phyloP scores from a whole-genome alignment of 2,888 invertebrate species.

The Trypoxylon attenuatum region DNA sequence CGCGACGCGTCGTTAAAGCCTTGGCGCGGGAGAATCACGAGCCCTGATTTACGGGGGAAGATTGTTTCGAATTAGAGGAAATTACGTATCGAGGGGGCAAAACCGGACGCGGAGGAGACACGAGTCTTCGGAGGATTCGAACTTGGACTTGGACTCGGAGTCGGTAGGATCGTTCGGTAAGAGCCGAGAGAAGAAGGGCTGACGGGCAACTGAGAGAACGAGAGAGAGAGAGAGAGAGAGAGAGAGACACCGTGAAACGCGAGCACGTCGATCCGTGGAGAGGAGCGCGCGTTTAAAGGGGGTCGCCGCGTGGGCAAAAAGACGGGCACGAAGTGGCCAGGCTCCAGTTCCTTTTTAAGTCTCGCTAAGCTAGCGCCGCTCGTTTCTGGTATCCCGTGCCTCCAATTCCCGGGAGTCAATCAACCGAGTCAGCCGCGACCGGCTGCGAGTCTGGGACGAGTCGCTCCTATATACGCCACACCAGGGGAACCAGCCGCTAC shows the following conservation, averaged over 20 bases:
- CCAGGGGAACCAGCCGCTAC: slow-evolving; percentile 25
- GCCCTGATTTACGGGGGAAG: background rate
- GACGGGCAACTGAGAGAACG: background rate
- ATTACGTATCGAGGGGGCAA: background rate
- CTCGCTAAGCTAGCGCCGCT: slow-evolving; percentile 48
- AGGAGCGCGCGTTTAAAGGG: slow-evolving; percentile 35
- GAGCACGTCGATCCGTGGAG: slow-evolving; percentile 46
- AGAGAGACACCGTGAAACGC: slow-evolving; percentile 45
- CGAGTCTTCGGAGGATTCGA: slow-evolving; percentile 3
- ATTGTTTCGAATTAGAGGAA: background rate
- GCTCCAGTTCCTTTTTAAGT: slow-evolving; percentile 49
- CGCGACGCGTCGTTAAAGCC: too few species aligned
- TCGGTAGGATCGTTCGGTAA: slow-evolving; percentile 4
- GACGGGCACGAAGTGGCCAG: slow-evolving; percentile 32
- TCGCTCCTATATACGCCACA: background rate
- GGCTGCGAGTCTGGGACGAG: slow-evolving; percentile 29
- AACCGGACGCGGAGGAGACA: background rate
- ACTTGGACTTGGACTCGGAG: slow-evolving; percentile 1
- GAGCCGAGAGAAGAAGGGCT: too few species aligned
- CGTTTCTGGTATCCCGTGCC: slow-evolving; percentile 50
- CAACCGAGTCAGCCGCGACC: slow-evolving; percentile 45
- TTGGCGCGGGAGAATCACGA: background rate
- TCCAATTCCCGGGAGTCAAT: slow-evolving; percentile 56
- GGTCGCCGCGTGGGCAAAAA: slow-evolving; percentile 40
- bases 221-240: background rate